Base-by-base conservation (phyloP, 2,888 invertebrate species). In the Trissolcus brochymenae region DNA sequence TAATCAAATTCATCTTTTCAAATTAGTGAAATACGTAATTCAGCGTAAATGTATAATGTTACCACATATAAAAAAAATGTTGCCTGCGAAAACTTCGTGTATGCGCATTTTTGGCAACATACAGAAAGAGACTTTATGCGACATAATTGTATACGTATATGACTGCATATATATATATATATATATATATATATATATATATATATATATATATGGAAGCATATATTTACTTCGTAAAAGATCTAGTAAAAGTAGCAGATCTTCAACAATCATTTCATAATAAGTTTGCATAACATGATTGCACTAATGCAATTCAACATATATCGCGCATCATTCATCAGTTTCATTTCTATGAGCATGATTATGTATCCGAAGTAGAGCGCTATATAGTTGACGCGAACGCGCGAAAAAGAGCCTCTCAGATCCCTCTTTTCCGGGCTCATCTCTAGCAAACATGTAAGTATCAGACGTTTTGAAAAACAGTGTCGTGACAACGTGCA, bases 281-380 rank as follows among this genome's bases (percentile, higher is more conserved):
- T 72, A 68, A 62, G 67, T 55, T 54, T 64, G 19, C 19, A 19
- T 19, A 19, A 19, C 19, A 19, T 54, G 64, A 77, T 77, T 64
- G 72, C 72, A 43, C 54, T 59, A n/a, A n/a, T n/a, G 68, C 72
- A 67, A 72, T 61, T 66, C 54, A 49, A 25, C 62, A 71, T 11
- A 35, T 72, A 76, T 76, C 76, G 76, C 72, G 71, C 66, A 72
- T 72, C 67, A 50, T 67, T 72, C 67, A 72, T 35, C 71, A 56
- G 60, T 70, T 71, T 76, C 70, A 76, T 76, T 70, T 76, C 76
- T 66, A 70, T 76, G 66, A 76, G 70, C 66, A 64, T 66, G 70
- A 71, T 76, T 76, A 71, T 76, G 70, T 71, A 71, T 49, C 57
- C 66, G 65, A 76, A 76, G 76, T 76, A 56, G 76, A 76, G 71